These are phyloP conservation scores for Arvicanthis niloticus DNA, from an alignment of 2,113 vertebrate genomes.

Conservation along the genomic window DNA sequence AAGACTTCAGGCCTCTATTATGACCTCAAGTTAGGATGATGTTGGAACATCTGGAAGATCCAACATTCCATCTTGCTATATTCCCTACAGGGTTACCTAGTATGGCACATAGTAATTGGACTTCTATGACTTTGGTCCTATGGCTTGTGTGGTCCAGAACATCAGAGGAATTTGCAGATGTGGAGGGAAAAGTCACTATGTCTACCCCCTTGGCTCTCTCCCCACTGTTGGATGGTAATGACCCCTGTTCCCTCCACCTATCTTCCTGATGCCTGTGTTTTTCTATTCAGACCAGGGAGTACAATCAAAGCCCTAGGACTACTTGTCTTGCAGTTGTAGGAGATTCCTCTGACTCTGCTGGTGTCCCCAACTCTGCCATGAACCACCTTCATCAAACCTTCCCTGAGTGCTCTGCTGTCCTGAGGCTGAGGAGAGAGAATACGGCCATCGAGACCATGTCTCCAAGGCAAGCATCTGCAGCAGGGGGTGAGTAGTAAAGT, in stretches of 20 bases:
- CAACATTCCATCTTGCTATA: not conserved
- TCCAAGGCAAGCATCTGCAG: not conserved
- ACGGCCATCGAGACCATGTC: fast-evolving
- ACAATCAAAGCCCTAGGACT: not conserved
- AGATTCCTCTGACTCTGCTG: not conserved
- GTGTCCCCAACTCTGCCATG: not conserved
- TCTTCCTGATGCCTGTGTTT: not conserved
- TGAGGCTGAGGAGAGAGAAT: not conserved
- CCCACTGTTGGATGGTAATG: not conserved
- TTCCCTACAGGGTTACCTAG: not conserved
- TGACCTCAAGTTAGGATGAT: not conserved
- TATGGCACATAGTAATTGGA: not conserved
- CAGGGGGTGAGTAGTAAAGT: not conserved
- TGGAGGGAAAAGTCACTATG: not conserved
- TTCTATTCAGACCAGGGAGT: not conserved
- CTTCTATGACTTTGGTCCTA: not conserved
- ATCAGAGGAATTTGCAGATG: not conserved
- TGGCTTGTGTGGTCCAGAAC: not conserved
- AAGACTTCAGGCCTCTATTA: not conserved
- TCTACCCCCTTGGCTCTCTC: not conserved
- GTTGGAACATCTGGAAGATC: not conserved
- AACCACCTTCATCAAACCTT: not conserved
- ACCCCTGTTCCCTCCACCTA: not conserved
- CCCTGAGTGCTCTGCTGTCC: not conserved
- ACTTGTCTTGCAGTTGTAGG: not conserved